phyloP scores from a whole-genome alignment of 1,140 invertebrate species.

The Zaprionus nigranus region DNA sequence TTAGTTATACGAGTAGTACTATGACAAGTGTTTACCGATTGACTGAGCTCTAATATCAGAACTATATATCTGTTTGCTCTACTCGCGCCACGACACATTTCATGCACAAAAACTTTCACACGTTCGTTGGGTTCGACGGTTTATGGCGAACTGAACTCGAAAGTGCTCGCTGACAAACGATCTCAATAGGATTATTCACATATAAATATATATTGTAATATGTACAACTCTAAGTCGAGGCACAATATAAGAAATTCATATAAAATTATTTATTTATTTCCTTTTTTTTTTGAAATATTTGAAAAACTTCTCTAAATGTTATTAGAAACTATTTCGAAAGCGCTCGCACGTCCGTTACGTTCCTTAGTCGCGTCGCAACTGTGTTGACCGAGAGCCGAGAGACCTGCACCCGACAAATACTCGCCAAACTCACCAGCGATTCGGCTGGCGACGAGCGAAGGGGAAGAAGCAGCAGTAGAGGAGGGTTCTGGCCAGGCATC shows the following conservation, averaged over 20 bases:
- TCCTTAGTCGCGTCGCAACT: slow-evolving; percentile 77
- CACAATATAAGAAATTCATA: background rate
- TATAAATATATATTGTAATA: background rate
- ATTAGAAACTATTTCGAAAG: slow-evolving; percentile 32
- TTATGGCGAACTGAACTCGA: slow-evolving; percentile 20
- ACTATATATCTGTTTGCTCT: too few species aligned
- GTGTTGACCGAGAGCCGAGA: slow-evolving; percentile 45
- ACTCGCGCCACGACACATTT: slow-evolving; percentile 1
- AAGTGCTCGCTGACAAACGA: too few species aligned
- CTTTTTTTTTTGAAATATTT: slow-evolving; percentile 29
- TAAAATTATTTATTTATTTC: background rate
- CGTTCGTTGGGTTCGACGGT: slow-evolving; percentile 28
- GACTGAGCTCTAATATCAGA: background rate
- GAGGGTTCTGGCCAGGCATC: slow-evolving; percentile 44
- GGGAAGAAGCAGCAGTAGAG: background rate
- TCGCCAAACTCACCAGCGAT: slow-evolving; percentile 58
- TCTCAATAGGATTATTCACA: slow-evolving; percentile 9
- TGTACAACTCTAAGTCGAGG: background rate
- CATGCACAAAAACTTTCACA: slow-evolving; percentile 8
- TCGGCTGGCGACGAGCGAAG: slow-evolving; percentile 18
- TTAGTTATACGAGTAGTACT: slow-evolving; percentile 1
- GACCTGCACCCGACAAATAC: slow-evolving; percentile 6
- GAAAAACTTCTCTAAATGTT: slow-evolving; percentile 35
- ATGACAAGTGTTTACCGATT: slow-evolving; percentile 25
- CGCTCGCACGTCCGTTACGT: slow-evolving; percentile 68